These are phyloP conservation scores for Sula dactylatra DNA, from an alignment of 2,113 vertebrate genomes.

Conservation along the genomic window DNA sequence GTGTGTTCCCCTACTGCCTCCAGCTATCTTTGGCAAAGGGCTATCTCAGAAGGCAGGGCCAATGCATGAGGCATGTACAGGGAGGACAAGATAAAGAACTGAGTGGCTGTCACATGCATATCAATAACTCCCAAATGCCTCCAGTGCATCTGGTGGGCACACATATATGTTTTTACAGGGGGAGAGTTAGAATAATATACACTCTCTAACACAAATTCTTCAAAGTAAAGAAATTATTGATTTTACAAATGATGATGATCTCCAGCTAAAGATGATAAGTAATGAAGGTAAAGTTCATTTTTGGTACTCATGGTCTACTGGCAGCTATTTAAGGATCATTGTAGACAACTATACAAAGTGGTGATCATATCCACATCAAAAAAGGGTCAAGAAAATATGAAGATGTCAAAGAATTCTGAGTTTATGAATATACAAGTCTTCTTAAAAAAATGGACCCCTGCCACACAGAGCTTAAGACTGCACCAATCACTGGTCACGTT, in stretches of 20 bases:
- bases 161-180: background rate
- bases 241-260: background rate
- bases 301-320: background rate
- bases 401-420: background rate
- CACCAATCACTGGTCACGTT: background rate
- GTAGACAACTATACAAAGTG: background rate
- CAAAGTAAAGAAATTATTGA: background rate
- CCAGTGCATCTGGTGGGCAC: background rate
- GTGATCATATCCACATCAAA: background rate
- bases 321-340: background rate
- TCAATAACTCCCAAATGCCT: background rate
- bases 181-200: background rate
- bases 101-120: background rate
- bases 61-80: background rate
- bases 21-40: background rate
- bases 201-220: background rate
- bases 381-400: background rate
- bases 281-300: background rate
- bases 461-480: background rate
- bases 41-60: background rate
- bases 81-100: background rate
- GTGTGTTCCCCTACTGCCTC: background rate
- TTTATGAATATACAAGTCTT: background rate
- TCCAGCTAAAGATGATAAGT: background rate
- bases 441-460: background rate